Evolutionary conservation across 2,113 vertebrate genomes (phyloP).

Genomic region (Spermophilus dauricus): DNA sequence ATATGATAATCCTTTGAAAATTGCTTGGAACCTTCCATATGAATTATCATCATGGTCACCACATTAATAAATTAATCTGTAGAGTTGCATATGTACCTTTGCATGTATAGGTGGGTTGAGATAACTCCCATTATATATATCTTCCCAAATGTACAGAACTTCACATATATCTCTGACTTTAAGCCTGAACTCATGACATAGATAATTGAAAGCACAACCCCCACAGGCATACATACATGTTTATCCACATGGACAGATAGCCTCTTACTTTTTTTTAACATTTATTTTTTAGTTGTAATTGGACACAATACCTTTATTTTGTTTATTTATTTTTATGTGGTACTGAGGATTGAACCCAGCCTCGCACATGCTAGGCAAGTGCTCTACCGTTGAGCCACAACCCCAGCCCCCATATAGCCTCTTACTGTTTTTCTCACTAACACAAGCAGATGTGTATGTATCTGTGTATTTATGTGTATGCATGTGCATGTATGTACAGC

Average conservation of each 20-base stretch:
- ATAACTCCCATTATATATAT: background rate
- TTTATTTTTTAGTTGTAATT: no score
- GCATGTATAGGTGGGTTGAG: background rate
- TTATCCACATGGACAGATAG: background rate
- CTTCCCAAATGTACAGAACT: conserved; percentile 35
- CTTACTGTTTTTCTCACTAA: background rate
- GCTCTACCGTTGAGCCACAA: background rate
- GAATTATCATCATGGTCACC: conserved; percentile 8
- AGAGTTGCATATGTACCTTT: conserved; percentile 26
- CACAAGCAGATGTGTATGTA: background rate
- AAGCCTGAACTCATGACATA: conserved; percentile 53
- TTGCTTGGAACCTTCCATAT: background rate
- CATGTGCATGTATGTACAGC: background rate
- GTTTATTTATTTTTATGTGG: no score
- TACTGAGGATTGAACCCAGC: no score
- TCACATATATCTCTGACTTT: conserved; percentile 19
- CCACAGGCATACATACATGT: background rate
- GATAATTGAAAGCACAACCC: conserved; percentile 27
- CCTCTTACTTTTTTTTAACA: background rate
- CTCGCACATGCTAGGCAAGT: no score
- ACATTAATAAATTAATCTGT: conserved; percentile 3
- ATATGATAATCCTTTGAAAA: conserved; percentile 50
- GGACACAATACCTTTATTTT: no score
- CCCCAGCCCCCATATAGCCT: background rate
- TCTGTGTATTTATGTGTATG: background rate